Evolutionary conservation across 2,888 invertebrate genomes (phyloP), one percentile per base, ranked within the genome.

Genomic region (Scelioninae gen. 1): DNA sequence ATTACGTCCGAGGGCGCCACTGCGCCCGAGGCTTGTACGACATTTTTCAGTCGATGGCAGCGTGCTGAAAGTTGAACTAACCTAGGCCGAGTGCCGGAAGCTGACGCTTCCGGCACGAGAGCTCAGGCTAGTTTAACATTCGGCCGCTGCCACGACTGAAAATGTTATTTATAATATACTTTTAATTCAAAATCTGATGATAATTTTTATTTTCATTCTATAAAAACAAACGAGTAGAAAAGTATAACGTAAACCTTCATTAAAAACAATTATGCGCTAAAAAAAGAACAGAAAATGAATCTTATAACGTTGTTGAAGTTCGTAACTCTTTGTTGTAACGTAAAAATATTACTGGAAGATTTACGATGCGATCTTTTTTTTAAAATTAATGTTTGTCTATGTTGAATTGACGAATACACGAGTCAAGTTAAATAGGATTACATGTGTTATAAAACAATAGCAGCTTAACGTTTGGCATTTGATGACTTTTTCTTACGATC

Each of bases 291-390:
- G 43, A 56, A 68, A 68, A 45, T 15, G 45, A 55, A 34, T 45
- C 55, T 66, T 68, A 56, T n/a, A n/a, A 56, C 45, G 32, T 45
- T n/a, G 32, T 68, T 55, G 45, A 55, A 56, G 68, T 68, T 68
- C 16, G 43, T 56, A 68, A 68, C 23, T 68, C 43, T 68, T 68
- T 56, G 55, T 29, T 34, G 45, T 11, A 38, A 38, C 38, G 40
- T 58, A 11, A 38, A 16, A 16, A 32, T 15, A 47, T 10, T 15
- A 13, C 32, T 13, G 38, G 31, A 31, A 15, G 16, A 62, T 62
- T 62, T 65, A 51, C 65, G n/a, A 65, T 32, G 13, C 23, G 8
- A 34, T 23, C 38, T 51, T 65, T 65, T n/a, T 38, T 38, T 38
- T 38, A 13, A 10, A 65, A n/a, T 65, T 65, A 65, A 65, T 65